phyloP scores from a whole-genome alignment of 2,113 vertebrate genomes.

The Rostratula benghalensis region DNA sequence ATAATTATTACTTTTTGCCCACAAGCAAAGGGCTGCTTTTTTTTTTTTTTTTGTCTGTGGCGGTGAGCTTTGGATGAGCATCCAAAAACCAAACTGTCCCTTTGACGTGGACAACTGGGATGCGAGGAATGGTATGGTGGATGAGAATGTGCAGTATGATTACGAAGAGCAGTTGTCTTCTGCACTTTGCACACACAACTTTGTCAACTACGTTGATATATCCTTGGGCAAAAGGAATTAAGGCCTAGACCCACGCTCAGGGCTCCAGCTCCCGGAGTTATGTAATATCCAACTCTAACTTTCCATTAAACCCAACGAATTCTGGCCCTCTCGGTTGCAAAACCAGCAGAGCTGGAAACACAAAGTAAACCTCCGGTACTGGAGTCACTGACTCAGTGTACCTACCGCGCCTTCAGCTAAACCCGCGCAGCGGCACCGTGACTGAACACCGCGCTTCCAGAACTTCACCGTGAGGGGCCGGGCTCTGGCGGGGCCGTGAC shows the following conservation, averaged over 20 bases:
- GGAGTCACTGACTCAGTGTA: neutral
- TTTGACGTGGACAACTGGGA: neutral
- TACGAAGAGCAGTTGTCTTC: neutral
- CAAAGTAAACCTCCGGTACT: neutral
- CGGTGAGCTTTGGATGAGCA: neutral
- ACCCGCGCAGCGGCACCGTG: neutral
- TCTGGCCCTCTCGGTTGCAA: neutral
- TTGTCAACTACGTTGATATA: neutral
- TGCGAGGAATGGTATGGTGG: neutral
- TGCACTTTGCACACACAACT: neutral
- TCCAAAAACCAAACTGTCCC: neutral
- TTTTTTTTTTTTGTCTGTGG: neutral
- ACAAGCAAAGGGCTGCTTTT: neutral
- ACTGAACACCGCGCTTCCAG: fast-evolving
- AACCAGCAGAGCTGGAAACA: slow-evolving; percentile 31
- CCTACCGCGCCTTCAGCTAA: neutral
- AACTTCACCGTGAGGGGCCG: neutral
- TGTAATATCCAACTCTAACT: neutral
- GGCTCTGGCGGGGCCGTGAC: too few species aligned
- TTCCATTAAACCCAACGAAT: neutral
- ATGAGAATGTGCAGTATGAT: neutral
- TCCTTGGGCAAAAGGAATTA: neutral
- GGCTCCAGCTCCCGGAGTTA: neutral
- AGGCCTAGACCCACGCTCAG: neutral
- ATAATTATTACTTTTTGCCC: neutral